These are phyloP conservation scores for Ephydatia muelleri DNA, from an alignment of 37 sponge, comb jelly and placozoan species.

Conservation along the genomic window DNA sequence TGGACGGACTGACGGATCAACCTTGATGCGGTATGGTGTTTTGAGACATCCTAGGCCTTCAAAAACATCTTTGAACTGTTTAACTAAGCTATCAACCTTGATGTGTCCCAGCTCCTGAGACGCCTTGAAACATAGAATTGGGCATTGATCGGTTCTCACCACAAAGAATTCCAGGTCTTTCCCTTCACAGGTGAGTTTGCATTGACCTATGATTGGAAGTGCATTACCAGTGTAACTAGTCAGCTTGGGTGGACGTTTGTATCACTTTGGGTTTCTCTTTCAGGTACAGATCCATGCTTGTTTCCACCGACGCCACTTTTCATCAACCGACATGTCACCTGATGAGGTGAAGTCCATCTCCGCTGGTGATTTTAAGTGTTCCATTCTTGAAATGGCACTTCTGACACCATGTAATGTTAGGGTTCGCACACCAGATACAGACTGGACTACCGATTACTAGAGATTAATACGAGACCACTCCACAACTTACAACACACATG, in stretches of 20 bases:
- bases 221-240: constrained; percentile 13
- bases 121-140: not conserved
- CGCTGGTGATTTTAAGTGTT: not conserved
- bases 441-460: no score
- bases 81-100: not conserved
- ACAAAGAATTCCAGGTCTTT: not conserved
- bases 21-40: no score
- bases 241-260: not conserved
- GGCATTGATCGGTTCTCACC: not conserved
- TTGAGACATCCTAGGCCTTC: no score
- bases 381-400: not conserved
- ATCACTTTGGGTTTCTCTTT: no score
- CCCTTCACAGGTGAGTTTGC: not conserved
- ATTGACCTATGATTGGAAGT: not conserved
- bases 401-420: constrained; percentile 16
- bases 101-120: constrained; percentile 6
- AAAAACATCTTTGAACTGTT: no score
- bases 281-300: not conserved
- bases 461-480: no score
- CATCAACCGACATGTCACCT: not conserved
- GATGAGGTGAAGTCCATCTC: not conserved
- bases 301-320: constrained; percentile 2
- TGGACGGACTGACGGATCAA: no score
- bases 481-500: no score
- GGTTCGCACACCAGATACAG: no score